A percentile compares a stretch with the other conserved stretches of the same genome.
Conservation (phyloP, 2,888 invertebrate species). For the Brachyptera putata region DNA sequence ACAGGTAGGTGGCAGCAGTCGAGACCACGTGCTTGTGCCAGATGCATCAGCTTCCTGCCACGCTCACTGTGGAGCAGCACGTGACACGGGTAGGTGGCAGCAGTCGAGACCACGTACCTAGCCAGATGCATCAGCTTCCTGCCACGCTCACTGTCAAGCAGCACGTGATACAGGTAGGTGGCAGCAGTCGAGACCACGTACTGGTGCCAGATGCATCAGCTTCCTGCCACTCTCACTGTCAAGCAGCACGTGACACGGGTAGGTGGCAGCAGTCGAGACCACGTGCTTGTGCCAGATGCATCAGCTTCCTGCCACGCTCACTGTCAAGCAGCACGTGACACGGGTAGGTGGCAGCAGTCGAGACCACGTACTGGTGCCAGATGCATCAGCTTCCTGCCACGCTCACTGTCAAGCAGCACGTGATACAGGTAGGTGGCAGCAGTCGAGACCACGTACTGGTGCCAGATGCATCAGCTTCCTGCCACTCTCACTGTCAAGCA, state of each 20-base stretch:
- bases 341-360: slow-evolving; percentile 56
- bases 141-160: slow-evolving; percentile 56
- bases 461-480: too few species aligned
- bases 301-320: slow-evolving; percentile 66
- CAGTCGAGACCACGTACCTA: too few species aligned
- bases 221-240: slow-evolving; percentile 62
- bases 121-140: too few species aligned
- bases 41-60: slow-evolving; percentile 70
- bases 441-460: too few species aligned
- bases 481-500: too few species aligned
- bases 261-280: slow-evolving; percentile 71
- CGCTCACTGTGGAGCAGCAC: slow-evolving; percentile 61
- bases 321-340: slow-evolving; percentile 66
- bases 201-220: slow-evolving; percentile 81
- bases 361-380: slow-evolving; percentile 95
- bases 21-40: slow-evolving; percentile 50
- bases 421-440: slow-evolving; percentile 59
- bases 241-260: slow-evolving; percentile 59
- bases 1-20: slow-evolving; percentile 50
- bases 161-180: slow-evolving; percentile 67
- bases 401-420: slow-evolving; percentile 61
- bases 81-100: slow-evolving; percentile 57
- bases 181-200: slow-evolving; percentile 77
- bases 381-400: slow-evolving; percentile 72
- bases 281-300: too few species aligned